Percentiles rank a stretch among this genome's conserved stretches.
Conservation (phyloP, 2,113 vertebrate genomes). For the Rhea americana region DNA sequence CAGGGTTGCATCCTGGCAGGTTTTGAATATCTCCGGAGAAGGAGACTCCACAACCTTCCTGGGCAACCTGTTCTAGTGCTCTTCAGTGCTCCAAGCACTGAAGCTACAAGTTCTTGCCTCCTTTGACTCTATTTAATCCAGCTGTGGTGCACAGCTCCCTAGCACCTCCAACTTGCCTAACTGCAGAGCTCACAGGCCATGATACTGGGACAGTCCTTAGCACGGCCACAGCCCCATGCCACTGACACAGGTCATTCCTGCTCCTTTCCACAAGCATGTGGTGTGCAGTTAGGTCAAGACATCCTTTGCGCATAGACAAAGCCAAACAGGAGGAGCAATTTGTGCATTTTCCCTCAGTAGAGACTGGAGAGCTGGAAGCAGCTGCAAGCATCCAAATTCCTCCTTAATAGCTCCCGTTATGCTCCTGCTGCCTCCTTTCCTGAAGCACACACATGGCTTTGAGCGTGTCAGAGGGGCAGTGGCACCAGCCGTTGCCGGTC, state of each 20-base stretch:
- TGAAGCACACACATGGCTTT: background rate
- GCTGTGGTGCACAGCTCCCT: too few species aligned
- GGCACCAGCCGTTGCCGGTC: background rate
- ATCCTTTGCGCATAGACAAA: accelerated
- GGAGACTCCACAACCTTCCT: too few species aligned
- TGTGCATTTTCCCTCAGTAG: background rate
- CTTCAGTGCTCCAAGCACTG: accelerated
- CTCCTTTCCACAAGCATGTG: background rate
- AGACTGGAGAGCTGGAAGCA: background rate
- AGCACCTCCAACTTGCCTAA: background rate
- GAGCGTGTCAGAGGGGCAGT: background rate
- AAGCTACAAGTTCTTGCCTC: background rate
- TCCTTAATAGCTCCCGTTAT: background rate
- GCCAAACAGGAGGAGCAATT: background rate
- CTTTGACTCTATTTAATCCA: background rate
- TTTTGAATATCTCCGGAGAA: too few species aligned
- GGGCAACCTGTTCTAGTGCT: too few species aligned
- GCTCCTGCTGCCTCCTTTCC: background rate
- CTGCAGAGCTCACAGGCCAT: accelerated
- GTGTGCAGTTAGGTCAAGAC: background rate
- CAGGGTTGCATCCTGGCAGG: too few species aligned
- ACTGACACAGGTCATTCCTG: background rate
- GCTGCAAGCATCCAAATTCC: background rate
- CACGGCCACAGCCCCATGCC: accelerated
- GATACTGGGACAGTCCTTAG: too few species aligned